A percentile compares a stretch with the other conserved stretches of the same genome.
Evolutionary conservation across 2,888 invertebrate species (phyloP).

Genomic region (Dynastes hyllus): DNA sequence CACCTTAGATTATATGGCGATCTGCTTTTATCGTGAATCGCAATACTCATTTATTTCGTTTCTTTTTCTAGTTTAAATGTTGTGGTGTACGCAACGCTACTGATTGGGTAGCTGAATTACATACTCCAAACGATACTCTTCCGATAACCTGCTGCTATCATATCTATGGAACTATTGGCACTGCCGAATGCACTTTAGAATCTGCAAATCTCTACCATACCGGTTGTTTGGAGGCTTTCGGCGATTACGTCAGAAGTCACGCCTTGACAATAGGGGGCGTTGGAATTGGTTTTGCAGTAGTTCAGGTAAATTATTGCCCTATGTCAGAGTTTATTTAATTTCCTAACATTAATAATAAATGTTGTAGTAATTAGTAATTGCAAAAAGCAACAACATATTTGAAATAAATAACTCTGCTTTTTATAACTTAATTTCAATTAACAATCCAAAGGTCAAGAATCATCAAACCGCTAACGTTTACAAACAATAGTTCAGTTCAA

Average conservation of each 20-base stretch:
- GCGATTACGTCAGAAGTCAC: constrained; percentile 79
- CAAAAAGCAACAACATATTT: no score
- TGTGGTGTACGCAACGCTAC: constrained; percentile 79
- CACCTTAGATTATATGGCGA: no score
- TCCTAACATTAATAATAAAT: no score
- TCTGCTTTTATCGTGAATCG: no score
- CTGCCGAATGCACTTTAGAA: constrained; percentile 64
- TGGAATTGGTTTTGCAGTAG: constrained; percentile 86
- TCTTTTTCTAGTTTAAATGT: constrained; percentile 78
- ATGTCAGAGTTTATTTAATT: no score
- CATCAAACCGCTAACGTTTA: no score
- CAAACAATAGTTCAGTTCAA: no score
- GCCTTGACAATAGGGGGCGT: constrained; percentile 86
- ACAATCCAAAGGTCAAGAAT: no score
- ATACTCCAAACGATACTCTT: constrained; percentile 67
- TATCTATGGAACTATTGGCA: constrained; percentile 72
- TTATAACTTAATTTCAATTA: no score
- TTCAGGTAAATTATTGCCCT: constrained; percentile 81
- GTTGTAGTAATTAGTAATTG: no score
- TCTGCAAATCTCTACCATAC: constrained; percentile 70
- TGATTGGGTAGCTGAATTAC: constrained; percentile 74
- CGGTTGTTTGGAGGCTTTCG: constrained; percentile 80
- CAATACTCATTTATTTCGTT: neutral
- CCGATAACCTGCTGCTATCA: constrained; percentile 80
- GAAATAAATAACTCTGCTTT: no score